A percentile compares a stretch with the other conserved stretches of the same genome.
These are phyloP conservation scores for Ariolimax columbianus DNA, from an alignment of 2,888 invertebrate species.

Conservation along the genomic window DNA sequence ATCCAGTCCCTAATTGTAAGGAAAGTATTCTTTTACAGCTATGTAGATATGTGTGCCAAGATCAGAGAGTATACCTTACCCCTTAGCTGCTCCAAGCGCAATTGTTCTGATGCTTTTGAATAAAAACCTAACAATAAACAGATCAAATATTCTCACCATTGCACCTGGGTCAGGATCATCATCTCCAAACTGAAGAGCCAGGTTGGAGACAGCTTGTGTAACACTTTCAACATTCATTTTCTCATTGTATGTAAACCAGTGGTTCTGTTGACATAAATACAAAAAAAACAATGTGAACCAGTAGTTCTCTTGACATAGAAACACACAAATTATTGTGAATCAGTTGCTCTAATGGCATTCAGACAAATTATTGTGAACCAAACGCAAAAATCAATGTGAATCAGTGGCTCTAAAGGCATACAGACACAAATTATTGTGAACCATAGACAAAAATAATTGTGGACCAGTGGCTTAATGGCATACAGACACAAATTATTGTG, in stretches of 20 bases:
- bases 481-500: too few relatives aligned
- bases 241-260: conserved; percentile 98
- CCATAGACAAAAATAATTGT: too few relatives aligned
- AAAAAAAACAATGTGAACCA: background rate
- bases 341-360: too few relatives aligned
- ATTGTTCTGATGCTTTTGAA: background rate
- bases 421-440: too few relatives aligned
- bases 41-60: background rate
- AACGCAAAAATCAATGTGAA: too few relatives aligned
- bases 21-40: too few relatives aligned
- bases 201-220: conserved; percentile 97
- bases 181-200: conserved; percentile 99
- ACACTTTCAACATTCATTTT: conserved; percentile 97
- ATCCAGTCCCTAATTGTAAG: too few relatives aligned
- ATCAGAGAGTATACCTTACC: background rate
- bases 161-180: conserved; percentile 90
- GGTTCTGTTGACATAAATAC: conserved; percentile 82
- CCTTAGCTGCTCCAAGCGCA: background rate
- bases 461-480: too few relatives aligned
- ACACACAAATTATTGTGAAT: too few relatives aligned
- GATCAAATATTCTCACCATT: conserved; percentile 82
- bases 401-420: too few relatives aligned
- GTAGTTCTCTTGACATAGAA: background rate
- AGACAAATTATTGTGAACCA: too few relatives aligned
- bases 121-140: background rate